Conservation (phyloP, 35 echinoderm and acorn worm genomes). For the Ophioderma brevispina region DNA sequence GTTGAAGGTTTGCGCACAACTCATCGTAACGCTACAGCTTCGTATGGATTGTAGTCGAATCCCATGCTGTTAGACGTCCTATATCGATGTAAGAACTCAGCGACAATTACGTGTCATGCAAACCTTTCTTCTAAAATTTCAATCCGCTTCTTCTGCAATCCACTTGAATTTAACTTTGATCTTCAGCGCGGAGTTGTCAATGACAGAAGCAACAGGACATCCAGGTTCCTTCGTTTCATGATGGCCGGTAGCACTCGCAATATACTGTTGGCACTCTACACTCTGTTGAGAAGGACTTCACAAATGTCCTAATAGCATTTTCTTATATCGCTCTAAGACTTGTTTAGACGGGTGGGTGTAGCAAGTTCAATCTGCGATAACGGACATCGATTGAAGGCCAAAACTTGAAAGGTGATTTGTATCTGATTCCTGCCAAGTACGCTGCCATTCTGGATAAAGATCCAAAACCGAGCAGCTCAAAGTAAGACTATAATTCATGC, state of each 20-base stretch:
- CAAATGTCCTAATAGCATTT: neutral
- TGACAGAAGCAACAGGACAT: neutral
- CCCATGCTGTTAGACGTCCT: neutral
- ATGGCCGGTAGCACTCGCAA: neutral
- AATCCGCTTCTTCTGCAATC: neutral
- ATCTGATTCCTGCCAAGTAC: neutral
- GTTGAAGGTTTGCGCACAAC: too few species aligned
- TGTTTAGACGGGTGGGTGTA: neutral
- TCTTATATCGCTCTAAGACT: neutral
- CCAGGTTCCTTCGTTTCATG: neutral
- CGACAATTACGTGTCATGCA: neutral
- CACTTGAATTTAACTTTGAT: neutral
- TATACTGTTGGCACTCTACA: neutral
- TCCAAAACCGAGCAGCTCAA: neutral
- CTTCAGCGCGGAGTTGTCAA: neutral
- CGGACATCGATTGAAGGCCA: neutral
- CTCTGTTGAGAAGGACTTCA: neutral
- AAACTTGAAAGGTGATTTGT: neutral
- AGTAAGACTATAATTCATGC: neutral
- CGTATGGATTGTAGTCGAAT: neutral
- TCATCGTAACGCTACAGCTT: neutral
- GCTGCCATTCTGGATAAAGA: neutral
- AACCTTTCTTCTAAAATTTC: too few species aligned
- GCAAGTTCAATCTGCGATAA: neutral
- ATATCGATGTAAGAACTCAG: neutral